Conservation (phyloP, 64 coral and sea anemone genomes). For the Actinia equina region DNA sequence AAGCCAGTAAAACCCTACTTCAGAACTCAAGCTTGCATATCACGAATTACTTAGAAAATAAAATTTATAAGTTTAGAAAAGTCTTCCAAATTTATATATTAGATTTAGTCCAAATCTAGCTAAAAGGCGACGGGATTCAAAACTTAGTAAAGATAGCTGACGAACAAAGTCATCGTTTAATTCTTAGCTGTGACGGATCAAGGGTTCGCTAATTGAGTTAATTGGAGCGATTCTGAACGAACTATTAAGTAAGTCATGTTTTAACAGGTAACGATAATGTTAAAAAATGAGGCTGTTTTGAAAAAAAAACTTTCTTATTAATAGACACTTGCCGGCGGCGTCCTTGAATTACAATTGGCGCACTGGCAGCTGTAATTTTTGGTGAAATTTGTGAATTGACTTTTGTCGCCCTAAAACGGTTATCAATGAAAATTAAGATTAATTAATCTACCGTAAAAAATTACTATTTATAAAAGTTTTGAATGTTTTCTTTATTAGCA, state of each 20-base stretch:
- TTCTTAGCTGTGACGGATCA: background rate
- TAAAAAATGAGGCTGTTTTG: background rate
- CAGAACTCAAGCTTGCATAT: background rate
- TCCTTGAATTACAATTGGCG: background rate
- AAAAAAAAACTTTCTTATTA: background rate
- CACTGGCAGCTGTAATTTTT: no score
- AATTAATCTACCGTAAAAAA: no score
- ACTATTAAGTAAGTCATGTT: background rate
- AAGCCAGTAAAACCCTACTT: background rate
- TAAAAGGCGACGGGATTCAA: background rate
- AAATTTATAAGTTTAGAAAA: no score
- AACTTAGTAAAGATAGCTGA: background rate
- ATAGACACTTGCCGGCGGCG: background rate
- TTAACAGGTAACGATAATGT: background rate
- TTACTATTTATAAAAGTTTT: no score
- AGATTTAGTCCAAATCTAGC: background rate
- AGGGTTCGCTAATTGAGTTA: background rate
- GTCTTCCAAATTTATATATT: background rate
- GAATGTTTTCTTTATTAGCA: no score
- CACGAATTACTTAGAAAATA: background rate
- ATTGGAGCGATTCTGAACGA: background rate
- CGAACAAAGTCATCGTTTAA: background rate
- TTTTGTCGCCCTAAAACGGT: no score
- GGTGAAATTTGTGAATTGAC: no score
- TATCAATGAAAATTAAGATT: no score